Base-by-base conservation (phyloP, 2,797 vertebrate species). In the Gephyroberyx darwinii region DNA sequence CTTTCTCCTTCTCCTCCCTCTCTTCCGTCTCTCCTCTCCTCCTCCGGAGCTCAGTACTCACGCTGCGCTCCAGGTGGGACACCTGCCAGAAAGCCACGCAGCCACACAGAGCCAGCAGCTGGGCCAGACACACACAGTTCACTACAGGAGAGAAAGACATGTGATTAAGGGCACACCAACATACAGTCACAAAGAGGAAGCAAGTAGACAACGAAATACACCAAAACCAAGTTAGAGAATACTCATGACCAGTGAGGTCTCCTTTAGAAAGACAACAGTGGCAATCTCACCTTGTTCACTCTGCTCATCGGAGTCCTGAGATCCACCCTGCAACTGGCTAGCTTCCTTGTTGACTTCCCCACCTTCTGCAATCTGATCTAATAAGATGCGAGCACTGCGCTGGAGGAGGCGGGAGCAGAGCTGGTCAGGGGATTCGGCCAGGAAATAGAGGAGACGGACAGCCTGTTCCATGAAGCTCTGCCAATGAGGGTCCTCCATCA, bases 71-170 rank as follows among this genome's bases (percentile, higher is more conserved):
- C 81, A 99, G 91, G 84, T 98, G 93, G 0, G 92, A 94, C 62
- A 99, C 92, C 90, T 99, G 96, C 93, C 96, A 96, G 85, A 98
- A 90, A 14, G 96, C 97, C 86, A 99, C 95, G 6, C 95, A 91
- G 66, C 97, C 98, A 75, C 93, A 95, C 55, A 98, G 93, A 31
- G 96, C 94, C 75, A 99, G 77, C 79, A 99, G 89, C 88, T 97
- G 96, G 71, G 95, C 89, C 94, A 94, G 61, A 91, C 91, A 88
- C 75, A 83, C 65, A 66, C 90, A 92, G 89, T 86, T 92, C 86
- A 94, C 96, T 96, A 78, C 39, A 70, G 51, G 69, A 53, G 53
- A 80, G 65, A 82, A 16, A 75, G 13, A 43, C 41, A 64, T 7
- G 45, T 65, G 45, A 70, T 76, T 47, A 75, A 66, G 10, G 33